phyloP scores from a whole-genome alignment of 2,888 invertebrate genomes.

The Mythimna impura region DNA sequence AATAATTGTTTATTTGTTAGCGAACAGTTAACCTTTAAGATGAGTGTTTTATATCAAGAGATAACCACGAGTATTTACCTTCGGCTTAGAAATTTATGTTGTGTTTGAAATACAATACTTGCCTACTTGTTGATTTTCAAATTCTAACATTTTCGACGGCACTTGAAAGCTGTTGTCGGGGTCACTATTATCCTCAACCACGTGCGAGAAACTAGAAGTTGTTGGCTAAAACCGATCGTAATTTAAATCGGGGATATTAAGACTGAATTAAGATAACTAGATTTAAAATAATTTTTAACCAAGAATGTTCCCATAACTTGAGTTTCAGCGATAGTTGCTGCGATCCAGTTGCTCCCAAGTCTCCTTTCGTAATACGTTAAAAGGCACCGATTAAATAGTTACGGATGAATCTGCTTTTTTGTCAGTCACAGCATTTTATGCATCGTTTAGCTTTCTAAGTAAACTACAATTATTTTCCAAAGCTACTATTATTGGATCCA shows the following conservation, averaged over 20 bases:
- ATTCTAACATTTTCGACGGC: constrained; percentile 27
- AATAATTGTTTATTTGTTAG: constrained; percentile 12
- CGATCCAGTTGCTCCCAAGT: background rate
- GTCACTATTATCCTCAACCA: constrained; percentile 21
- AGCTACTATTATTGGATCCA: background rate
- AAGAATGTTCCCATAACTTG: background rate
- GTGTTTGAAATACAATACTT: constrained; percentile 49
- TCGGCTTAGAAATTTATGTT: constrained; percentile 23
- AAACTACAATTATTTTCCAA: background rate
- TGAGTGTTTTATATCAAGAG: constrained; percentile 18
- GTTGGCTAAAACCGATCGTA: background rate
- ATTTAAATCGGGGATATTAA: constrained; percentile 13
- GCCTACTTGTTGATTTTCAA: constrained; percentile 33
- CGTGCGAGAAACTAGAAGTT: constrained; percentile 22
- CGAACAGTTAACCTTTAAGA: constrained; percentile 18
- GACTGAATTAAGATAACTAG: constrained; percentile 6
- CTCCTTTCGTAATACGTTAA: constrained; percentile 2
- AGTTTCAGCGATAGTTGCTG: constrained; percentile 4
- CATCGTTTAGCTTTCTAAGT: background rate
- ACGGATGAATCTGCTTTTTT: background rate
- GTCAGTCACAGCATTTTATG: background rate
- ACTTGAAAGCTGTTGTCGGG: constrained; percentile 30
- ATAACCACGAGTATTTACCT: background rate
- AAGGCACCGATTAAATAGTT: constrained; percentile 8
- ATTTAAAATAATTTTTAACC: background rate